Base-by-base conservation (phyloP, 1,140 invertebrate genomes). In the Helicoverpa armigera region DNA sequence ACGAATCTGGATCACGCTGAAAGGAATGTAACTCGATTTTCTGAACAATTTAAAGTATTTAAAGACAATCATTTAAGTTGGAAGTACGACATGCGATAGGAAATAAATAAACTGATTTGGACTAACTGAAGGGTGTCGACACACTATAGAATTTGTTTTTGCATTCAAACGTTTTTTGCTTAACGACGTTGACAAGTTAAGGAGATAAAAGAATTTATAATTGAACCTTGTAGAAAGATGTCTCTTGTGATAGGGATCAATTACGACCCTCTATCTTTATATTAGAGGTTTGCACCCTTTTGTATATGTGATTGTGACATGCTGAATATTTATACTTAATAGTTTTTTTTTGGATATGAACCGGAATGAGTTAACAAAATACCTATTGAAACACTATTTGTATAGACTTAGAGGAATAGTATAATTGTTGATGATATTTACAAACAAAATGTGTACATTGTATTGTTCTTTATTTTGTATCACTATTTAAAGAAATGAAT, bases 1-100 rank as follows among this genome's bases (percentile, higher is more conserved):
- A 65, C n/a, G 7, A 48, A 78, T 54, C 2, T 16, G 18, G 23
- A 56, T 48, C 11, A 56, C 51, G 43, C 67, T 79, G 65, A 54
- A 70, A 70, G 65, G 76, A 79, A 79, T 79, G 63, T 79, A 18
- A 58, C 48, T 79, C 76, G 76, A 79, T 79, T 79, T 70, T 69
- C 65, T 70, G 13, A 58, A 65, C 65, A 79, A 79, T 78, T 69
- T 78, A 23, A 79, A 79, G 76, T 79, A 79, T 79, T 70, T 70
- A 54, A 79, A 79, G 63, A 70, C 76, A 69, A 69, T 70, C 76
- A 58, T 79, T 79, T 79, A 79, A 60, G 54, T 79, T 79, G 76
- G 76, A 70, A 69, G 65, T 70, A 60, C 76, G 76, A 60, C 54
- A 70, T 69, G 63, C 51, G 63, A 67, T 58, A 43, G 76, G 76